phyloP scores from a whole-genome alignment of 2,888 invertebrate genomes.

The Tiphia femorata region DNA sequence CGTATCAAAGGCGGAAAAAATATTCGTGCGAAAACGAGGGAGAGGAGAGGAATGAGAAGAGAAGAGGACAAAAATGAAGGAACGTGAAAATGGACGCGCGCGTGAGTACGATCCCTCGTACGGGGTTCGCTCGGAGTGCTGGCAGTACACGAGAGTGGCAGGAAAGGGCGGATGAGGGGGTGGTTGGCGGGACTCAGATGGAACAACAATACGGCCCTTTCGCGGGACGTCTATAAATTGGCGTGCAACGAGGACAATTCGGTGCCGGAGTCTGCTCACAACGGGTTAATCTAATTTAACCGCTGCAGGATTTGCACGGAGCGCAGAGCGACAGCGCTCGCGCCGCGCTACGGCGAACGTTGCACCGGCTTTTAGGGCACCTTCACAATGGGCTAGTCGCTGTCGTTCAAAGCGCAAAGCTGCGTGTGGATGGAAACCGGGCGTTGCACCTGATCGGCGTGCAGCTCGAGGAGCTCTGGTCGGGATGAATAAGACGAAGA shows the following conservation, averaged over 20 bases:
- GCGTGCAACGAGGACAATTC: slow-evolving; percentile 38
- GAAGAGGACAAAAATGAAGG: not conserved
- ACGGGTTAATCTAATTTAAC: slow-evolving; percentile 56
- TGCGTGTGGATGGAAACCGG: too few relatives aligned
- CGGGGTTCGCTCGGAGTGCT: not conserved
- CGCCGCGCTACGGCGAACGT: slow-evolving; percentile 10
- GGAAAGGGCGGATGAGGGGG: not conserved
- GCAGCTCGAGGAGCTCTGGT: too few relatives aligned
- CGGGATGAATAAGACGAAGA: too few relatives aligned
- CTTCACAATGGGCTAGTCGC: slow-evolving; percentile 11
- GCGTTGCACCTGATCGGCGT: too few relatives aligned
- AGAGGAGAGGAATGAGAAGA: not conserved
- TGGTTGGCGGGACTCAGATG: not conserved
- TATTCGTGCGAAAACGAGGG: too few relatives aligned
- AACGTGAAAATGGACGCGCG: slow-evolving; percentile 3
- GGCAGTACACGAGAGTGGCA: slow-evolving; percentile 12
- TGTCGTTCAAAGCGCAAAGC: not conserved
- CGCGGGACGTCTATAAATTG: slow-evolving; percentile 39
- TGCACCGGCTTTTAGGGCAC: slow-evolving; percentile 18
- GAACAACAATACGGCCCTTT: slow-evolving; percentile 33
- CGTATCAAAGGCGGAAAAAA: too few relatives aligned
- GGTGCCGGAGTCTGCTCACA: slow-evolving; percentile 41
- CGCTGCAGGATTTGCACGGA: slow-evolving; percentile 41
- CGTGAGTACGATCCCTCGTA: not conserved
- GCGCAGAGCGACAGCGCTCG: too few relatives aligned